These are phyloP conservation scores for Ricordea florida DNA, from an alignment of 92 coral and sea anemone genomes.

Conservation along the genomic window DNA sequence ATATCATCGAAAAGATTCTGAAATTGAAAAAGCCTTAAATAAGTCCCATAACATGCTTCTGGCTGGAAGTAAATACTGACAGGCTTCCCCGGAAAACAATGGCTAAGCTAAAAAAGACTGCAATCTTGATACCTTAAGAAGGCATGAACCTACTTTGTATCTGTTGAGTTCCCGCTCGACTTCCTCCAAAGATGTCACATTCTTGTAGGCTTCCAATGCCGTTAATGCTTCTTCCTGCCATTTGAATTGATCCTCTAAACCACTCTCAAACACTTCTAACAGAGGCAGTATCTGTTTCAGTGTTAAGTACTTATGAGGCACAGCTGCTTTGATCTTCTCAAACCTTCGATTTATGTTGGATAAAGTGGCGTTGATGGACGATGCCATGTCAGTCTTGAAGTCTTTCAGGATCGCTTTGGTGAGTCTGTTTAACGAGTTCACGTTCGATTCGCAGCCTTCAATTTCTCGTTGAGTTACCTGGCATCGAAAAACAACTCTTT, in stretches of 20 bases:
- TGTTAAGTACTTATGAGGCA: slow-evolving; percentile 77
- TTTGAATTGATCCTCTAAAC: slow-evolving; percentile 64
- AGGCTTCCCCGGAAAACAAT: too few relatives aligned
- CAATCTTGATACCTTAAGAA: neutral
- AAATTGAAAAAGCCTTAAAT: neutral
- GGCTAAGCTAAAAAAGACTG: neutral
- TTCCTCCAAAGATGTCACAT: slow-evolving; percentile 59
- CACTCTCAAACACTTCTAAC: slow-evolving; percentile 75
- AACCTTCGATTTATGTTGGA: slow-evolving; percentile 94
- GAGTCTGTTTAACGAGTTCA: slow-evolving; percentile 73
- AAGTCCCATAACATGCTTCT: neutral
- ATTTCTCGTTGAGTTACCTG: slow-evolving; percentile 75
- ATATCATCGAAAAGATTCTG: slow-evolving; percentile 73
- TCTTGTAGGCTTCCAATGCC: slow-evolving; percentile 73
- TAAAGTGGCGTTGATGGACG: slow-evolving; percentile 94
- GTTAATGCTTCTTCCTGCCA: slow-evolving; percentile 75
- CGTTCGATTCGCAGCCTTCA: slow-evolving; percentile 74
- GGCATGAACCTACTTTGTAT: slow-evolving; percentile 61
- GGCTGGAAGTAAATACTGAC: too few relatives aligned
- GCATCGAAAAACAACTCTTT: neutral
- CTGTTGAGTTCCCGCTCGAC: slow-evolving; percentile 63
- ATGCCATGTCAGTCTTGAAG: slow-evolving; percentile 96
- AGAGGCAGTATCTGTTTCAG: slow-evolving; percentile 85
- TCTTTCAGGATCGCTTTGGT: slow-evolving; percentile 90
- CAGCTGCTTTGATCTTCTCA: slow-evolving; percentile 85